phyloP scores from a whole-genome alignment of 2,888 invertebrate species.

The Eurois occulta region DNA sequence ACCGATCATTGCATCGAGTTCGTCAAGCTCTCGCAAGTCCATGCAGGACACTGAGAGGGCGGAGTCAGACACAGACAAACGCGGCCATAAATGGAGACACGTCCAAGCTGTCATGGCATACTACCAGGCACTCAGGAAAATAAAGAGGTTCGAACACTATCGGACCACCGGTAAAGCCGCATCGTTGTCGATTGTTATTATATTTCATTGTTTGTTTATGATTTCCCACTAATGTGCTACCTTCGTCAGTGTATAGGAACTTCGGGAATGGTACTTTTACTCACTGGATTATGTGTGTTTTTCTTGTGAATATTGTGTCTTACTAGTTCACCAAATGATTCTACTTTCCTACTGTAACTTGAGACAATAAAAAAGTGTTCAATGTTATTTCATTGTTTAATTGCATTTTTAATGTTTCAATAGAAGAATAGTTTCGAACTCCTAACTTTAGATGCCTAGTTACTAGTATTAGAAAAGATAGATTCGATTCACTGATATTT shows the following conservation, averaged over 20 bases:
- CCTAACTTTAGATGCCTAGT: constrained; percentile 69
- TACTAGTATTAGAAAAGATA: constrained; percentile 83
- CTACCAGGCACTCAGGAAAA: constrained; percentile 96
- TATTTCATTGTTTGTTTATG: constrained; percentile 84
- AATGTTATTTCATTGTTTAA: constrained; percentile 80
- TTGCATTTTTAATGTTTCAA: constrained; percentile 81
- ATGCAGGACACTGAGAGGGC: constrained; percentile 85
- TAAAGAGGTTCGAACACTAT: constrained; percentile 94
- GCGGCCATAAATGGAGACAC: constrained; percentile 95
- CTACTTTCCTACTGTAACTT: constrained; percentile 85
- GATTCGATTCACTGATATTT: constrained; percentile 79
- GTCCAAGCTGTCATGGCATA: constrained; percentile 97
- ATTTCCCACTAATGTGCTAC: constrained; percentile 85
- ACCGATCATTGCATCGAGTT: constrained; percentile 89
- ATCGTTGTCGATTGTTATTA: constrained; percentile 83
- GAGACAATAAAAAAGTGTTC: constrained; percentile 78
- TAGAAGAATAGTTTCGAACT: constrained; percentile 76
- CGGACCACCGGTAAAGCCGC: constrained; percentile 80
- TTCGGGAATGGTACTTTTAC: constrained; percentile 86
- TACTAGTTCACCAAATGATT: constrained; percentile 83
- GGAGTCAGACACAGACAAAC: constrained; percentile 86
- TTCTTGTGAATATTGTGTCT: constrained; percentile 87
- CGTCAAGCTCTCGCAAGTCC: constrained; percentile 88
- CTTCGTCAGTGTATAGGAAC: constrained; percentile 87
- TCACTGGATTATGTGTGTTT: constrained; percentile 88